These are phyloP conservation scores for Sebastes vulpes DNA, from an alignment of 2,797 vertebrate species.

Conservation along the genomic window DNA sequence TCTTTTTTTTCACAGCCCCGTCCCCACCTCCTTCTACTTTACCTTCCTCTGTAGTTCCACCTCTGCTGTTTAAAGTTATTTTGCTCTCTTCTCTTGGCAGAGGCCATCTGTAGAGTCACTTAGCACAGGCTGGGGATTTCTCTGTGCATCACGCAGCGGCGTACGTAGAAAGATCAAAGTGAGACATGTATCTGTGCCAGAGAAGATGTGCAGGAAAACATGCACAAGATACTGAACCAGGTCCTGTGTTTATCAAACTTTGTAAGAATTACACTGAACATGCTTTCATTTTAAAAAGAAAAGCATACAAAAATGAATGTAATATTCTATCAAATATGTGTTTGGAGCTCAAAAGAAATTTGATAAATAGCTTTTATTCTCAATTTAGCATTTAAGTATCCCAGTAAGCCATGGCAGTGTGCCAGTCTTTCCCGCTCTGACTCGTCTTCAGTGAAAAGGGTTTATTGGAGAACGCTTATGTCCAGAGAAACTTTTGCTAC, in stretches of 20 bases:
- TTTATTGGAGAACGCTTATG: not conserved
- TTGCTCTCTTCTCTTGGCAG: conserved; percentile 34
- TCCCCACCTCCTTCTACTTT: not conserved
- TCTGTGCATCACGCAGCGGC: conserved; percentile 1
- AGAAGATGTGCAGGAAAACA: not conserved
- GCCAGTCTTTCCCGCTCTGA: too few relatives aligned
- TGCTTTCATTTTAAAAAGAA: not conserved
- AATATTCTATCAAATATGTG: not conserved
- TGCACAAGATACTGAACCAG: not conserved
- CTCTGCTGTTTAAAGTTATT: conserved; percentile 26
- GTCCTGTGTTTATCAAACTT: not conserved
- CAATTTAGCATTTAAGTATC: not conserved
- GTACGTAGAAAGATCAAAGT: conserved; percentile 13
- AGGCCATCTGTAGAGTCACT: conserved; percentile 57
- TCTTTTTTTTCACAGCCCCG: not conserved
- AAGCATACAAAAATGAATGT: too few relatives aligned
- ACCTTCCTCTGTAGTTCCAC: not conserved
- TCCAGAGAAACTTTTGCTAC: not conserved
- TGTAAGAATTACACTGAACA: not conserved
- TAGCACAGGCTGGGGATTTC: conserved; percentile 20
- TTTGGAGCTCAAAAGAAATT: not conserved
- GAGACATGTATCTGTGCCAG: not conserved
- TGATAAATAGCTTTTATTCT: not conserved
- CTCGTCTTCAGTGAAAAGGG: not conserved
- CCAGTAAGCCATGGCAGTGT: not conserved